Evolutionary conservation across 2,797 vertebrate genomes (phyloP).

Genomic region (Tinamus major): DNA sequence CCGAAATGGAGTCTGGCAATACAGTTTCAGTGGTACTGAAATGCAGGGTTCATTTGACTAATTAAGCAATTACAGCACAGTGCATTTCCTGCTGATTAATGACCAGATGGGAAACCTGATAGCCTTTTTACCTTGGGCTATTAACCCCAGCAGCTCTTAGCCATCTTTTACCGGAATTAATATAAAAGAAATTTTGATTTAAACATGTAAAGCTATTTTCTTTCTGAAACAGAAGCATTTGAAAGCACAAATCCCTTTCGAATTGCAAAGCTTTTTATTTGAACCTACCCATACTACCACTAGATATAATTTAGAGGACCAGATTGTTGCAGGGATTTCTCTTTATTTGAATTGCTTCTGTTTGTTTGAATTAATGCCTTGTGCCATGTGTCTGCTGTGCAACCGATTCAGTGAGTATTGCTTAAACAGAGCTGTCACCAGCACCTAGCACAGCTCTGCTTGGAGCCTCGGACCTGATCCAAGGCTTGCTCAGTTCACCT

Average conservation of each 20-base stretch:
- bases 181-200: not conserved
- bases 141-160: not conserved
- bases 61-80: slow-evolving; percentile 37
- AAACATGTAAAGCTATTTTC: not conserved
- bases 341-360: not conserved
- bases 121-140: not conserved
- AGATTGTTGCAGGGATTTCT: not conserved
- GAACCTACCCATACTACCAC: too few species aligned
- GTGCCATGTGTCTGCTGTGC: not conserved
- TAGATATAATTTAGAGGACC: not conserved
- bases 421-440: not conserved
- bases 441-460: not conserved
- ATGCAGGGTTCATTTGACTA: slow-evolving; percentile 28
- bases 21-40: not conserved
- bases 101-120: not conserved
- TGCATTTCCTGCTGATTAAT: slow-evolving; percentile 32
- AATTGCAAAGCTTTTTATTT: not conserved
- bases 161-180: not conserved
- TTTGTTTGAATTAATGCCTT: not conserved
- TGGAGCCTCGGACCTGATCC: not conserved
- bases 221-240: not conserved
- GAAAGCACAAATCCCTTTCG: not conserved
- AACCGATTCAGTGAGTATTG: not conserved
- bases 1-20: not conserved
- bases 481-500: not conserved